Evolutionary conservation across 2,797 vertebrate genomes (phyloP).

Genomic region (Lophius americanus): DNA sequence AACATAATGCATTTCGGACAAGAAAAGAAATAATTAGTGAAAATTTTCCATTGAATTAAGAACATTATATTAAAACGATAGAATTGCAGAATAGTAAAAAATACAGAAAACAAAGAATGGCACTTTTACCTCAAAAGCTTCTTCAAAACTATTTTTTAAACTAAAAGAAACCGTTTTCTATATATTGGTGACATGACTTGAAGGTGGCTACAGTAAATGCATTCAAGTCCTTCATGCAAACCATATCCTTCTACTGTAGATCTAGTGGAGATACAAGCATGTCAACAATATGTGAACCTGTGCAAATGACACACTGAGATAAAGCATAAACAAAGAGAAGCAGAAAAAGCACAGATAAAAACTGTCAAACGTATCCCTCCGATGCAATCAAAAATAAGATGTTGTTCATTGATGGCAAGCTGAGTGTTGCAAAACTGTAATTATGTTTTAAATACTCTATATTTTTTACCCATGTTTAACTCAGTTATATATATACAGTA

Average conservation of each 20-base stretch:
- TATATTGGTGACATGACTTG: constrained; percentile 25
- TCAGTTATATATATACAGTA: constrained; percentile 8
- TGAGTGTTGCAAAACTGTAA: constrained; percentile 43
- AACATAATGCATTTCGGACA: constrained; percentile 21
- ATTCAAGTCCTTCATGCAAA: constrained; percentile 24
- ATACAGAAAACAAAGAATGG: constrained; percentile 33
- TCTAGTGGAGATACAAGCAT: constrained; percentile 31
- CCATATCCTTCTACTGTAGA: constrained; percentile 5
- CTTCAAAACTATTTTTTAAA: constrained; percentile 3
- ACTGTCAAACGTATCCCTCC: constrained; percentile 28
- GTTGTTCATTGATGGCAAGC: constrained; percentile 42
- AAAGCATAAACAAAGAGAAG: constrained; percentile 8
- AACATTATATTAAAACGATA: constrained; percentile 14
- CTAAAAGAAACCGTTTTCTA: constrained; percentile 44
- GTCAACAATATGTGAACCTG: constrained; percentile 38
- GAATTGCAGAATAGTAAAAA: constrained; percentile 29
- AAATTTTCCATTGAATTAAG: constrained; percentile 13
- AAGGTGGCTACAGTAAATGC: constrained; percentile 41
- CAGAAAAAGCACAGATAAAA: constrained; percentile 11
- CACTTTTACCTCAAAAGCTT: constrained; percentile 41
- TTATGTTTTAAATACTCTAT: constrained; percentile 69
- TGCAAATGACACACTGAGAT: constrained; percentile 50
- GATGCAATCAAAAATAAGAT: constrained; percentile 24
- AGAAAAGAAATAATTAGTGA: background rate
- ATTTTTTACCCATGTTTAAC: constrained; percentile 40